Conservation (phyloP, 2,797 vertebrate species). For the Microctenopoma stevenorrisi region DNA sequence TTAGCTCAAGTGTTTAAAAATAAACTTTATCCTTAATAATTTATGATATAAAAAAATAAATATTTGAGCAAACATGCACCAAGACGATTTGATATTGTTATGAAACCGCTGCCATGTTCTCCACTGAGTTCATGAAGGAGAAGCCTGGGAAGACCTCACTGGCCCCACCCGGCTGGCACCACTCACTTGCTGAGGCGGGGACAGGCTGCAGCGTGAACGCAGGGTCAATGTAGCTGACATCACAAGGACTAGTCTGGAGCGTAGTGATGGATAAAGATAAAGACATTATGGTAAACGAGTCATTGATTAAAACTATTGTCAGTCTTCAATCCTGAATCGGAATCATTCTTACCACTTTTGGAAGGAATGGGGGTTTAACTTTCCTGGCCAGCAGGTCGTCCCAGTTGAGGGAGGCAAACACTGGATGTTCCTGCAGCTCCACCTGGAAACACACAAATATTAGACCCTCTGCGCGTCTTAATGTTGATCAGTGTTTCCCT, state of each 20-base stretch:
- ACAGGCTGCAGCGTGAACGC: slow-evolving; percentile 82
- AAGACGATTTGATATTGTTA: slow-evolving; percentile 40
- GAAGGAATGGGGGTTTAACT: slow-evolving; percentile 80
- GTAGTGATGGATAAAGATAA: slow-evolving; percentile 4
- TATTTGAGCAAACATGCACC: slow-evolving; percentile 43
- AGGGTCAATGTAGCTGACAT: slow-evolving; percentile 82
- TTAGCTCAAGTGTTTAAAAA: slow-evolving; percentile 51
- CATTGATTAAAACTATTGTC: not conserved
- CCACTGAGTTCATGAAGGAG: slow-evolving; percentile 74
- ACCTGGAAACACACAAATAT: slow-evolving; percentile 62
- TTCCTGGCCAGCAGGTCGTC: slow-evolving; percentile 80
- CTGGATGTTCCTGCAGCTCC: slow-evolving; percentile 81
- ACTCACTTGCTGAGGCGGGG: slow-evolving; percentile 74
- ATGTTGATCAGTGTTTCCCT: not conserved
- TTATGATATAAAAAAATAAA: slow-evolving; percentile 58
- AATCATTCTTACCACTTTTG: slow-evolving; percentile 76
- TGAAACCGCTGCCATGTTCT: slow-evolving; percentile 37
- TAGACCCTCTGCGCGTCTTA: slow-evolving; percentile 10
- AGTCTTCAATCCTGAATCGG: not conserved
- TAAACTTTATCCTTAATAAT: slow-evolving; percentile 53
- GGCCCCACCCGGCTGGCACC: slow-evolving; percentile 34
- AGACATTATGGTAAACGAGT: not conserved
- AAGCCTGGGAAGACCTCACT: slow-evolving; percentile 79
- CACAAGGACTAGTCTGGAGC: slow-evolving; percentile 78
- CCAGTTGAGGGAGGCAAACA: slow-evolving; percentile 82